Evolutionary conservation across 2,797 vertebrate species (phyloP).

Genomic region (Enteromius anoplus): DNA sequence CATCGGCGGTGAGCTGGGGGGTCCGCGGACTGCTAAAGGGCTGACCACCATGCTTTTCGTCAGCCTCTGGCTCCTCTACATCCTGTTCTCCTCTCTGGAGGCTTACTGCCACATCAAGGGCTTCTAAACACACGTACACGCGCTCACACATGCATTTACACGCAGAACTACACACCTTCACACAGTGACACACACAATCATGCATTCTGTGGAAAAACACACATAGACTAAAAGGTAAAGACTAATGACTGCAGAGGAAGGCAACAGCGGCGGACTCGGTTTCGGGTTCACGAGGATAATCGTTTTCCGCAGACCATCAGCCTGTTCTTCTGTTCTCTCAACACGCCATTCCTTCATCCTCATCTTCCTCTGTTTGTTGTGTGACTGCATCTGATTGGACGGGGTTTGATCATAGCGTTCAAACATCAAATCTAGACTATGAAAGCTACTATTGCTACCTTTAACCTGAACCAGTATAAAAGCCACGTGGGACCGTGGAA

Average conservation of each 20-base stretch:
- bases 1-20: constrained; percentile 97
- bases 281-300: constrained; percentile 39
- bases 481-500: constrained; percentile 28
- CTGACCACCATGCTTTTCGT: constrained; percentile 92
- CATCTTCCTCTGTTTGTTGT: constrained; percentile 37
- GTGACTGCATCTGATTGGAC: constrained; percentile 44
- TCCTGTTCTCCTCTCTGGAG: constrained; percentile 99
- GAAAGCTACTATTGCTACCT: constrained; percentile 32
- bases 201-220: constrained; percentile 38
- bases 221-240: constrained; percentile 27
- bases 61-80: constrained; percentile 99
- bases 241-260: constrained; percentile 37
- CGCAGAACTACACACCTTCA: constrained; percentile 44
- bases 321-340: constrained; percentile 23
- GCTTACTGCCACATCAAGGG: constrained; percentile 99
- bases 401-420: constrained; percentile 8
- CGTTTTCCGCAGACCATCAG: constrained; percentile 27
- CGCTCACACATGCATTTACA: constrained; percentile 36
- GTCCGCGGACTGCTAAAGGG: constrained; percentile 96
- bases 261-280: constrained; percentile 44
- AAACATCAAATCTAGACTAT: constrained; percentile 7
- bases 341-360: constrained; percentile 9
- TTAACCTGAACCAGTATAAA: constrained; percentile 36
- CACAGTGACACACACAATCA: constrained; percentile 39
- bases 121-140: constrained; percentile 82